These are phyloP conservation scores for Drosophila persimilis DNA, from an alignment of 1,140 invertebrate genomes.

Conservation along the genomic window DNA sequence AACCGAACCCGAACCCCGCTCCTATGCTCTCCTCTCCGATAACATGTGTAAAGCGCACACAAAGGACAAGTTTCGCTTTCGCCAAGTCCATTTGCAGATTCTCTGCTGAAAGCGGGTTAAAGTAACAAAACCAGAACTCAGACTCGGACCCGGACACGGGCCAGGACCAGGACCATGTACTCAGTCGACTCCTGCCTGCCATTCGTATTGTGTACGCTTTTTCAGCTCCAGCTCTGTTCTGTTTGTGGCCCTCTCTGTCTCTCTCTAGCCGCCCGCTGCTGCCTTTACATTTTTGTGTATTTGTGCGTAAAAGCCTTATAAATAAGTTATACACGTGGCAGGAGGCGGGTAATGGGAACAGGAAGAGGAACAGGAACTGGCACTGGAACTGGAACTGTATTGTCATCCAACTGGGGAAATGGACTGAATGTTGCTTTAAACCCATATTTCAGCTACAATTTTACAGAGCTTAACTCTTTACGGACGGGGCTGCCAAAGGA, in stretches of 20 bases:
- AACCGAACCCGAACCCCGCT: not conserved
- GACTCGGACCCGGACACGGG: too few relatives aligned
- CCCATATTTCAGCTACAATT: conserved; percentile 41
- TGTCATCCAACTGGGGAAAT: conserved; percentile 35
- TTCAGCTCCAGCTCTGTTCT: conserved; percentile 16
- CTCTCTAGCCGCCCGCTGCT: not conserved
- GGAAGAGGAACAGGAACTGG: conserved; percentile 32
- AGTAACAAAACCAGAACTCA: conserved; percentile 44
- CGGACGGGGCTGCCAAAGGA: too few relatives aligned
- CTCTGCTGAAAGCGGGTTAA: conserved; percentile 73
- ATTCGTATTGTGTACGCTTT: not conserved
- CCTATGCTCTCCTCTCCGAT: not conserved
- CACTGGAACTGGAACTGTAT: conserved; percentile 34
- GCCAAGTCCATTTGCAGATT: conserved; percentile 76
- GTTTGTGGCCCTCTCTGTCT: conserved; percentile 20
- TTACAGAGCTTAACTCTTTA: conserved; percentile 41
- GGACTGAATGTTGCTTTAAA: conserved; percentile 30
- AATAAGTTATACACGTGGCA: conserved; percentile 76
- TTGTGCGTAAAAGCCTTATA: conserved; percentile 81
- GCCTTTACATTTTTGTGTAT: conserved; percentile 55
- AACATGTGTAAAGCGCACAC: conserved; percentile 76
- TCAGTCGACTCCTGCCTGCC: conserved; percentile 4
- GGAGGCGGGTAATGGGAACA: conserved; percentile 21
- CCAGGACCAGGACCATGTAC: not conserved
- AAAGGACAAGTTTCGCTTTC: conserved; percentile 72